phyloP scores from a whole-genome alignment of 2,797 vertebrate genomes.

The Squalus acanthias region DNA sequence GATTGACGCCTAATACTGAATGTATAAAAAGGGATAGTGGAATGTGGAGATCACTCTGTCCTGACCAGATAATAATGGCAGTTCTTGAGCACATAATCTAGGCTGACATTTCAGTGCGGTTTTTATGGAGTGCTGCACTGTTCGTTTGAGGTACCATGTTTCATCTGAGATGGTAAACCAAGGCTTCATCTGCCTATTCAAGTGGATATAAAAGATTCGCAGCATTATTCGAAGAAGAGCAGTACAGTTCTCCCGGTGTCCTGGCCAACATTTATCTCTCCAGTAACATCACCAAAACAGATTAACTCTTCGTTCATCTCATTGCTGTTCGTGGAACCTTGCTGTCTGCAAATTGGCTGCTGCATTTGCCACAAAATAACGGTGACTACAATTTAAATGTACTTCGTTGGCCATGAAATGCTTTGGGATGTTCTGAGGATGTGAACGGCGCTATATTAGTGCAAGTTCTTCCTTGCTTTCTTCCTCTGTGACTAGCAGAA shows the following conservation, averaged over 20 bases:
- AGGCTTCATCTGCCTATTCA: not conserved
- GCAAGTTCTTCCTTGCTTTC: not conserved
- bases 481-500: not conserved
- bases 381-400: not conserved
- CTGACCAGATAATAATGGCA: not conserved
- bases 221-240: not conserved
- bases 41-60: not conserved
- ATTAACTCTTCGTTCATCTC: not conserved
- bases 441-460: not conserved
- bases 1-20: not conserved
- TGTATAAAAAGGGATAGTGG: not conserved
- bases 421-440: no score
- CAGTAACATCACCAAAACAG: no score
- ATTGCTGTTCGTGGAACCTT: not conserved
- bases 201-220: not conserved
- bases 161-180: not conserved
- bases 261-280: not conserved
- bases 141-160: no score
- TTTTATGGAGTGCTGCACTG: no score
- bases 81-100: no score
- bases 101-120: no score
- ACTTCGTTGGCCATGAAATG: no score
- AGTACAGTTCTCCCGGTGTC: not conserved
- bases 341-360: not conserved
- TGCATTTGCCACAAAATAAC: not conserved